A percentile compares a stretch with the other conserved stretches of the same genome.
These are phyloP conservation scores for Ceratoteleas bidentatus DNA, from an alignment of 1,140 invertebrate species.

Conservation along the genomic window DNA sequence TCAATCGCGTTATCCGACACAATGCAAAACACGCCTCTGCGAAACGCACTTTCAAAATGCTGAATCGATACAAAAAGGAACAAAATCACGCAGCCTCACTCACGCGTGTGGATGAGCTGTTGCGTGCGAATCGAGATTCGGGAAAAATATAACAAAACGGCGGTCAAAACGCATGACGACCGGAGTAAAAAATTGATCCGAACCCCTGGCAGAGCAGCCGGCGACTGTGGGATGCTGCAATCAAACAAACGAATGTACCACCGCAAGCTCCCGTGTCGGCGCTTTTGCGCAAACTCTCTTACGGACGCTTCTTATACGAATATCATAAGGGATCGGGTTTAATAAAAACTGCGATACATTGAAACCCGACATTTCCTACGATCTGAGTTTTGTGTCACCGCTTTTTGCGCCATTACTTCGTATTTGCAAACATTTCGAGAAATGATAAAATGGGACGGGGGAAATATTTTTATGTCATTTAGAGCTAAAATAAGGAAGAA, in stretches of 20 bases:
- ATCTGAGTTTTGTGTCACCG: too few species aligned
- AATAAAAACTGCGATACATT: conserved; percentile 6
- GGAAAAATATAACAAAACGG: neutral
- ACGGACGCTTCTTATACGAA: conserved; percentile 12
- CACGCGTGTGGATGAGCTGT: too few species aligned
- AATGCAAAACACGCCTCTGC: too few species aligned
- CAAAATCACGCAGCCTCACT: too few species aligned
- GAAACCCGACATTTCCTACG: too few species aligned
- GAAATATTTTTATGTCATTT: too few species aligned
- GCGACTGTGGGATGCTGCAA: conserved; percentile 51
- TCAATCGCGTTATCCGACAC: neutral
- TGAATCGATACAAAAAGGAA: too few species aligned
- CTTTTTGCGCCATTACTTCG: too few species aligned
- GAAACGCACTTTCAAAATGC: too few species aligned
- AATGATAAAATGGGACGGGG: too few species aligned
- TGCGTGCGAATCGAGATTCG: neutral
- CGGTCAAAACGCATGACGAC: neutral
- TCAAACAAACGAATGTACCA: conserved; percentile 31
- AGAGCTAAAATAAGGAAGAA: too few species aligned
- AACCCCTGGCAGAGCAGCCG: conserved; percentile 38
- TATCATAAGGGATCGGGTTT: conserved; percentile 13
- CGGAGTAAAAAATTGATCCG: conserved; percentile 18
- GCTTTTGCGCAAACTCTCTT: conserved; percentile 45
- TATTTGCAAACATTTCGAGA: too few species aligned
- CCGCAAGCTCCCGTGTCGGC: conserved; percentile 27